Base-by-base conservation (phyloP, 2,888 invertebrate genomes). In the Eumacrocentrus americanus region DNA sequence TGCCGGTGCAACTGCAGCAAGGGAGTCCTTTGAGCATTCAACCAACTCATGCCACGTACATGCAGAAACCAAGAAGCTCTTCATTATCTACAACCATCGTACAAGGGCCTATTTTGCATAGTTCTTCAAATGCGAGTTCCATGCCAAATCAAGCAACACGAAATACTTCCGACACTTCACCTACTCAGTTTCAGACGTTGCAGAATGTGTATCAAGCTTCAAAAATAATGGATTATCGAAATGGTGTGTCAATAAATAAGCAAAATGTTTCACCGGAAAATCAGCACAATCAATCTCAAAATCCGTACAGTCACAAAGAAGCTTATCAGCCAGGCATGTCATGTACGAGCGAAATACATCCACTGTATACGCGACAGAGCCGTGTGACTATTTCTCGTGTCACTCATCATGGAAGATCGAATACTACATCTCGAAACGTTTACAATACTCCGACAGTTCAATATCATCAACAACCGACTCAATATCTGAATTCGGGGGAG, bases 61-160 rank as follows among this genome's bases (percentile, higher is more conserved):
- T 88, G 65, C 84, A 83, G 57, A 70, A 84, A 68, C 84, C 84
- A 9, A 82, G 89, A 63, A 88, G 89, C 7, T 90, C 90, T 1
- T 90, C 90, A 0, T 89, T 89, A 0, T 88, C 88, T 34, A 88
- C 86, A 3, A 86, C 83, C 86, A 16, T 85, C 86, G 60, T 84
- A 85, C 23, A 84, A 85, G 37, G 67, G 63, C 81, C 84, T 4
- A 84, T 85, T 70, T 81, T 85, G 20, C 85, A 85, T 67, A 85
- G 84, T 65, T 75, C 82, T 74, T 80, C 78, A 75, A 82, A 75
- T 52, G 67, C 76, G 1, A 71, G 70, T 1, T 71, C 75, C 3
- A 75, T 75, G 65, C 68, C 78, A 1, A 71, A 78, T 2, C 80
- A 81, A 51, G 67, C 58, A 2, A 66, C 53, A 2, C 70, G 76